These are phyloP conservation scores for Aleiodes leptofemur DNA, from an alignment of 2,888 invertebrate species.

Conservation along the genomic window DNA sequence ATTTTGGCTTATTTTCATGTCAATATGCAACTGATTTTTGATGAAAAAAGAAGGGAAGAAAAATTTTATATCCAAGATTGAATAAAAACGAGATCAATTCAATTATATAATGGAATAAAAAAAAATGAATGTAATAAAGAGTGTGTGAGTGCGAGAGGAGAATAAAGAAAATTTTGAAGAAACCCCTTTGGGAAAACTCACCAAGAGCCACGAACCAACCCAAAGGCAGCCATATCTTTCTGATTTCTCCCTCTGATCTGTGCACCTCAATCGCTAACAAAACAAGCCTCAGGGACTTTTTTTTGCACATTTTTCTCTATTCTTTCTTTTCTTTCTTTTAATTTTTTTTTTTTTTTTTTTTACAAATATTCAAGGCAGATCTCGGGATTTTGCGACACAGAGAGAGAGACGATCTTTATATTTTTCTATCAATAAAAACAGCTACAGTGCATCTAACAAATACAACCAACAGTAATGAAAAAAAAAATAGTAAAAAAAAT, in stretches of 20 bases:
- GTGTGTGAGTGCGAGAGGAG: constrained; percentile 40
- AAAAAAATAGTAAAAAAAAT: constrained; percentile 63
- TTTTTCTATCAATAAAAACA: constrained; percentile 75
- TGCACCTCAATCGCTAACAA: constrained; percentile 73
- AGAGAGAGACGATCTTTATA: constrained; percentile 72
- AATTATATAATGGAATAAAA: constrained; percentile 12
- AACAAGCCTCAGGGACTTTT: constrained; percentile 72
- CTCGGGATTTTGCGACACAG: constrained; percentile 44
- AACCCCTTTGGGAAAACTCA: constrained; percentile 74
- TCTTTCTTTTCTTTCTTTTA: neutral
- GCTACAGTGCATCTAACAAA: constrained; percentile 76
- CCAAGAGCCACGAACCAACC: constrained; percentile 74
- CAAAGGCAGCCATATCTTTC: constrained; percentile 73
- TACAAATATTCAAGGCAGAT: constrained; percentile 15
- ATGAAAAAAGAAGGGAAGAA: constrained; percentile 39
- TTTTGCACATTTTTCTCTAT: constrained; percentile 28
- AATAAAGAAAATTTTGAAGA: constrained; percentile 69
- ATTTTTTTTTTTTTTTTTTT: neutral
- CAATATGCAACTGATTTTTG: constrained; percentile 58
- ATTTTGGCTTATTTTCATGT: constrained; percentile 73
- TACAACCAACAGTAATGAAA: constrained; percentile 75
- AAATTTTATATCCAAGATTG: constrained; percentile 31
- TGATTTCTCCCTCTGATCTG: constrained; percentile 65
- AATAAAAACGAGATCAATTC: constrained; percentile 1
- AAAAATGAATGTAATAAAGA: constrained; percentile 1